phyloP scores from a whole-genome alignment of 2,888 invertebrate species.

The Brenthis daphne region DNA sequence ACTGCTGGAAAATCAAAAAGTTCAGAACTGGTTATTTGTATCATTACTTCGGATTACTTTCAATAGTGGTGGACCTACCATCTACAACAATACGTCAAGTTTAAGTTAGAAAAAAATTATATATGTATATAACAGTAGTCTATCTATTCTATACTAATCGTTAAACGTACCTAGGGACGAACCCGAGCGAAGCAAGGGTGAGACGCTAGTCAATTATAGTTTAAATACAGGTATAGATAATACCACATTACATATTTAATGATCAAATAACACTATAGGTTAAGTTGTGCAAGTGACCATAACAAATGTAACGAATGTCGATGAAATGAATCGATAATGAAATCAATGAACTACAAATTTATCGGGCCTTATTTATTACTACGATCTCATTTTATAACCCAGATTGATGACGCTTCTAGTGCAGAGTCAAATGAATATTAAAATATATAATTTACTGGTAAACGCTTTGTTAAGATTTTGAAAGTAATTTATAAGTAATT shows the following conservation, averaged over 20 bases:
- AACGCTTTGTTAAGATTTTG: neutral
- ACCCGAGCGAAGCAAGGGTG: no score
- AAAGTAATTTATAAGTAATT: neutral
- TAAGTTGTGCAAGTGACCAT: conserved; percentile 19
- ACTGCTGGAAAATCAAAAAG: no score
- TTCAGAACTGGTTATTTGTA: no score
- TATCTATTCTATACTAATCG: no score
- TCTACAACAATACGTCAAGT: no score
- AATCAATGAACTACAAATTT: conserved; percentile 32
- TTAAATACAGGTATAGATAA: no score
- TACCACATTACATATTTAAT: neutral
- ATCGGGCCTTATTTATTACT: conserved; percentile 23
- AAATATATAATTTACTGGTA: conserved; percentile 9
- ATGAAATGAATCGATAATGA: conserved; percentile 30
- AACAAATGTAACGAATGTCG: conserved; percentile 26
- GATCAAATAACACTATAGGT: conserved; percentile 34
- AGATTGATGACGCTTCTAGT: conserved; percentile 19
- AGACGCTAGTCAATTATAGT: no score
- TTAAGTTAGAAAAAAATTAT: no score
- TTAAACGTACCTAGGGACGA: no score
- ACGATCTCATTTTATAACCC: conserved; percentile 22
- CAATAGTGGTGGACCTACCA: no score
- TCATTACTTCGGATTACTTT: no score
- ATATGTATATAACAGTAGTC: no score
- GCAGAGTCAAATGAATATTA: conserved; percentile 10